phyloP scores from a whole-genome alignment of 1,140 invertebrate species.

The Wasmannia auropunctata region DNA sequence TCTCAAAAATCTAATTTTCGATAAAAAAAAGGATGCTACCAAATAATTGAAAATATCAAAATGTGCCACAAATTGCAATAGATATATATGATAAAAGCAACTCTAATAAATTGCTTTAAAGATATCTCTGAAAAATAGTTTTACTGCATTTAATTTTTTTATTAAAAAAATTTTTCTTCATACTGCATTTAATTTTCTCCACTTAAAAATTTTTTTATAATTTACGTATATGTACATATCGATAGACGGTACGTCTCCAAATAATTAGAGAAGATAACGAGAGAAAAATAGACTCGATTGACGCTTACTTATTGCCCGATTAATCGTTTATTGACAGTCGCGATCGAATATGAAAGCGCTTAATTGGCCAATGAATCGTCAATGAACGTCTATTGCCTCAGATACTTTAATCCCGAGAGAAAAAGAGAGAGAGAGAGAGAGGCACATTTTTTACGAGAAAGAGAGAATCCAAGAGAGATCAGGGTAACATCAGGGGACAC shows the following conservation, averaged over 20 bases:
- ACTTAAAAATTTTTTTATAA: neutral
- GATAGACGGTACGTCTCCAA: neutral
- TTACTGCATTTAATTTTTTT: neutral
- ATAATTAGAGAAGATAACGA: neutral
- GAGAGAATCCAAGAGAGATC: slow-evolving; percentile 5
- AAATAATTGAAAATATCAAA: neutral
- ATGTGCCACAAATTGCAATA: neutral
- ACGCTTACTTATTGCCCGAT: neutral
- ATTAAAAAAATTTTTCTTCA: neutral
- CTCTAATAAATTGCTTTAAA: neutral
- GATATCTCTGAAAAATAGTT: neutral
- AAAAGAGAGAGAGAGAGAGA: neutral
- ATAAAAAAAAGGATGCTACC: neutral
- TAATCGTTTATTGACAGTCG: slow-evolving; percentile 27
- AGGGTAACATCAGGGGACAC: neutral
- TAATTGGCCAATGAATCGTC: slow-evolving; percentile 23
- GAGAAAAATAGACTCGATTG: slow-evolving; percentile 23
- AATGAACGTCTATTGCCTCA: slow-evolving; percentile 11
- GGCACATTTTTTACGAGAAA: neutral
- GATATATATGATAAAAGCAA: neutral
- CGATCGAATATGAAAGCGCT: slow-evolving; percentile 5
- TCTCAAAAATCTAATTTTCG: neutral
- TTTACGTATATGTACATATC: neutral
- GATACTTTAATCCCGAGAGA: neutral
- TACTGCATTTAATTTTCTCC: neutral